phyloP scores from a whole-genome alignment of 92 coral and sea anemone species.

The Umimayanthus chanpuru region DNA sequence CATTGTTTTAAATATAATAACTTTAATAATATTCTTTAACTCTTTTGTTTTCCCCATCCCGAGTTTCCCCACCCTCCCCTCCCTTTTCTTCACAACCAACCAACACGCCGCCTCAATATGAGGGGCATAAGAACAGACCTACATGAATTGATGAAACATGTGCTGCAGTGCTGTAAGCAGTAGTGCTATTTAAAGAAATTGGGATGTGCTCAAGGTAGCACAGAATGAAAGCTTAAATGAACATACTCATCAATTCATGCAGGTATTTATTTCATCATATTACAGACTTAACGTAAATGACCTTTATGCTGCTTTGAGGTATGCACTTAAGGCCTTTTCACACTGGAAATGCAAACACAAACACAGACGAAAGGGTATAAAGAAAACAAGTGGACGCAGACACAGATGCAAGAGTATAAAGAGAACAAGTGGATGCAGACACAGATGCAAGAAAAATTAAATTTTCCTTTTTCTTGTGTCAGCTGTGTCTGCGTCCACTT shows the following conservation, averaged over 20 bases:
- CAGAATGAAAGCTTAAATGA: background rate
- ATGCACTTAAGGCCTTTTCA: no score
- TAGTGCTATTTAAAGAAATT: no score
- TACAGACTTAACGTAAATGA: background rate
- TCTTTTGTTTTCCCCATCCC: background rate
- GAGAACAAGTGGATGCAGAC: no score
- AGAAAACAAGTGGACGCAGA: no score
- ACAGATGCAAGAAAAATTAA: no score
- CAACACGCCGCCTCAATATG: background rate
- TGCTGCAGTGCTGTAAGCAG: background rate
- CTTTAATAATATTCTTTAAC: background rate
- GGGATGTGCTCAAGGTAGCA: no score
- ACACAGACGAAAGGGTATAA: no score
- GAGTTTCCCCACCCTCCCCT: background rate
- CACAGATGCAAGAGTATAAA: no score
- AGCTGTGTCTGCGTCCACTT: no score
- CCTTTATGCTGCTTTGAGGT: background rate
- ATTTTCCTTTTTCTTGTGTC: no score
- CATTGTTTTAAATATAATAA: no score
- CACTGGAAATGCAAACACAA: no score
- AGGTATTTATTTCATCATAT: background rate
- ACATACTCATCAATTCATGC: background rate
- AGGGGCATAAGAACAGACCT: background rate
- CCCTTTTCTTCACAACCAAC: background rate
- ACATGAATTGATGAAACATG: background rate